phyloP scores from a whole-genome alignment of 1,140 invertebrate species.

The Oedothorax gibbosus region DNA sequence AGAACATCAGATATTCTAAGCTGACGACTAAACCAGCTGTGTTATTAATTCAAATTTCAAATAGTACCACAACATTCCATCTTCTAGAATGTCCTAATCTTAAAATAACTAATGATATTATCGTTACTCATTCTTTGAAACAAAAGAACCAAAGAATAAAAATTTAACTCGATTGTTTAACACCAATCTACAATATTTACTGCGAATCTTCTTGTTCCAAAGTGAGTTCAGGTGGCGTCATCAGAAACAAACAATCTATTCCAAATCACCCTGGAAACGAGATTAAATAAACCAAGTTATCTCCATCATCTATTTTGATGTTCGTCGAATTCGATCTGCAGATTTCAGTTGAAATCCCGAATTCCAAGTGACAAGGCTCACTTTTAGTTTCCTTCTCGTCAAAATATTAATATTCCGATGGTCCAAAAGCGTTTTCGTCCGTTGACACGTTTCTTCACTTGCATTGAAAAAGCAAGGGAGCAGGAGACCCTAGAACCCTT shows the following conservation, averaged over 20 bases:
- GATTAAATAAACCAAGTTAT: not conserved
- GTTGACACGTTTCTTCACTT: slow-evolving; percentile 26
- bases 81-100: too few species aligned
- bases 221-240: not conserved
- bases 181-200: too few species aligned
- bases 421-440: slow-evolving; percentile 44
- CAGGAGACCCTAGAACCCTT: slow-evolving; percentile 54
- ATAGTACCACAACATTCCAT: too few species aligned
- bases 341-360: slow-evolving; percentile 11
- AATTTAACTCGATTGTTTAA: too few species aligned
- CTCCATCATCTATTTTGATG: not conserved
- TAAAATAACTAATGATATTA: too few species aligned
- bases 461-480: slow-evolving; percentile 52
- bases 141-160: too few species aligned
- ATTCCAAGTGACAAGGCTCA: not conserved
- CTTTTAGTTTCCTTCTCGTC: not conserved
- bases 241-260: slow-evolving; percentile 1
- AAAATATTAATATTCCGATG: slow-evolving; percentile 43
- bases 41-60: too few species aligned
- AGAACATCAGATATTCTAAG: too few species aligned
- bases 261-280: slow-evolving; percentile 10
- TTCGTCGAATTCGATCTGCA: not conserved
- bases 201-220: too few species aligned
- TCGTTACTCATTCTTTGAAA: too few species aligned
- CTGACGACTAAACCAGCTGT: too few species aligned